Percentiles rank a stretch among this genome's conserved stretches.
Conservation (phyloP, 2,888 invertebrate genomes). For the Synergus japonicus region DNA sequence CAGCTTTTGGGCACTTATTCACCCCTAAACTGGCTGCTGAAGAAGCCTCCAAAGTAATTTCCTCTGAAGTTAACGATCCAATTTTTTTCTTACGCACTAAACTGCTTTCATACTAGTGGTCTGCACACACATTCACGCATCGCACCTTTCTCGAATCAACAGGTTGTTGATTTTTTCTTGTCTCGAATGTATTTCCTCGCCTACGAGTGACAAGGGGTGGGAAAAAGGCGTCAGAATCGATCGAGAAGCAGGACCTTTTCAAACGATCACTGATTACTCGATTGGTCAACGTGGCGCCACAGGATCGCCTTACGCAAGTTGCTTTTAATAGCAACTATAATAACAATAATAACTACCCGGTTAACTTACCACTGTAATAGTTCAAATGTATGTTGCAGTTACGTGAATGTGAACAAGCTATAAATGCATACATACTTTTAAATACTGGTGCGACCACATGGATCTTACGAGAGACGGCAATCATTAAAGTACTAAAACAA, state of each 20-base stretch:
- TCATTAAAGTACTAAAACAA: conserved; percentile 52
- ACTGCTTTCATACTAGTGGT: background rate
- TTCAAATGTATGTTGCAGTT: background rate
- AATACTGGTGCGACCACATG: conserved; percentile 11
- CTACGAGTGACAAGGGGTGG: conserved; percentile 37
- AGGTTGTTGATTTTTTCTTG: conserved; percentile 49
- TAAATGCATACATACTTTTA: background rate
- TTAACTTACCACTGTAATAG: background rate
- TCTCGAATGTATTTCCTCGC: conserved; percentile 39
- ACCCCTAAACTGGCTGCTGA: background rate
- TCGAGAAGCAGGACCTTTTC: conserved; percentile 33
- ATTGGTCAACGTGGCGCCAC: conserved; percentile 31
- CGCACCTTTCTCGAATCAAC: conserved; percentile 43
- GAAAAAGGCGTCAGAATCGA: conserved; percentile 36
- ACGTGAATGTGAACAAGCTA: background rate
- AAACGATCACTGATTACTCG: conserved; percentile 17
- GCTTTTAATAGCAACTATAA: conserved; percentile 37
- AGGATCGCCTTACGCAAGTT: conserved; percentile 30
- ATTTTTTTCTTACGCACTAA: conserved; percentile 14
- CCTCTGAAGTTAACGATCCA: conserved; percentile 21
- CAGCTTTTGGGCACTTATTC: conserved; percentile 19
- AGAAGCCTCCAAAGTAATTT: conserved; percentile 29
- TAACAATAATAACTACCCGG: conserved; percentile 26
- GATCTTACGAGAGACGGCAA: conserved; percentile 44
- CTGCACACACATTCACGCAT: background rate